A percentile compares a stretch with the other conserved stretches of the same genome.
Evolutionary conservation across 2,113 vertebrate genomes (phyloP).

Genomic region (Oceanodroma tethys): DNA sequence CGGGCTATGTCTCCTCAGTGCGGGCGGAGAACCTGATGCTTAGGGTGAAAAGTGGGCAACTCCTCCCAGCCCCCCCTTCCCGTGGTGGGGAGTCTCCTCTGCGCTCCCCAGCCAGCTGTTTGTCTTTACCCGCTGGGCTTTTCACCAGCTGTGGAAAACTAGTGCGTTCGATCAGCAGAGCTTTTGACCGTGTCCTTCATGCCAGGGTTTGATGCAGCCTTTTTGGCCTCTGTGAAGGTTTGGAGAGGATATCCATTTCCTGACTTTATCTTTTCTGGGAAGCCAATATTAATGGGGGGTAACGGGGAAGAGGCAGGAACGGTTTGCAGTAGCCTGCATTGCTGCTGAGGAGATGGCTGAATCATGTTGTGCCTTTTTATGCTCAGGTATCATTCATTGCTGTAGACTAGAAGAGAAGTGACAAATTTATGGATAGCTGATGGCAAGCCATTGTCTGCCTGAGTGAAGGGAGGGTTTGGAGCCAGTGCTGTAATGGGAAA

Average conservation of each 20-base stretch:
- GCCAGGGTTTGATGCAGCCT: neutral
- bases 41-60: neutral
- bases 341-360: neutral
- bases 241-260: neutral
- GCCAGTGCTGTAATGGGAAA: neutral
- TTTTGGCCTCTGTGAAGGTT: neutral
- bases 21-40: neutral
- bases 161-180: neutral
- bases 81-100: neutral
- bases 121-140: neutral
- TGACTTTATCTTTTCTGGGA: neutral
- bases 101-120: too few species aligned
- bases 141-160: neutral
- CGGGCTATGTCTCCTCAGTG: neutral
- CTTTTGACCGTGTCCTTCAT: neutral
- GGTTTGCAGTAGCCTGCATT: neutral
- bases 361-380: neutral
- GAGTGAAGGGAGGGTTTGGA: neutral
- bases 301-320: neutral
- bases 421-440: neutral
- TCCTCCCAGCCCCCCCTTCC: neutral
- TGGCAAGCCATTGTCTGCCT: neutral
- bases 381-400: neutral
- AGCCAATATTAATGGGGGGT: neutral
- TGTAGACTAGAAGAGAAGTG: neutral